Percentiles rank a stretch among this genome's conserved stretches.
Conservation (phyloP, 2,797 vertebrate genomes). For the Euphonia xanthogaster region DNA sequence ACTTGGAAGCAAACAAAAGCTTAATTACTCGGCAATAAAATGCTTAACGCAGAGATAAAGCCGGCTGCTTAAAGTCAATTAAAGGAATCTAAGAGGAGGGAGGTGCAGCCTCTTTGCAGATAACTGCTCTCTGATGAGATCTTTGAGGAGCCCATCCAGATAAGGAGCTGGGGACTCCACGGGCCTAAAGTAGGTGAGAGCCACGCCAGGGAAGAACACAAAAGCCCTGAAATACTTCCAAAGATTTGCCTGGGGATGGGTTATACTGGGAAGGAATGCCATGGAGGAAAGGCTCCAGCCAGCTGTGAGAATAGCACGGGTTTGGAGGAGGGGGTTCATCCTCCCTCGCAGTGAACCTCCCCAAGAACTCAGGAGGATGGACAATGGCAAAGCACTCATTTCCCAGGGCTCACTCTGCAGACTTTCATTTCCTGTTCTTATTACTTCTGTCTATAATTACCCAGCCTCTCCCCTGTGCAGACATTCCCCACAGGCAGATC, state of each 20-base stretch:
- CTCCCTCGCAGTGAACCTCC: neutral
- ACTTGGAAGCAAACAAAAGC: neutral
- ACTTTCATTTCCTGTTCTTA: neutral
- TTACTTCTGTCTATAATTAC: conserved; percentile 17
- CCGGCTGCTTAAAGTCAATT: conserved; percentile 29
- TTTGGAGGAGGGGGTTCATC: neutral
- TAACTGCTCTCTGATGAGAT: neutral
- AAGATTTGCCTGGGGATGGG: neutral
- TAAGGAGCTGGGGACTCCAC: neutral
- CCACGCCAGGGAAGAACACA: accelerated
- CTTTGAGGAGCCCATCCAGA: neutral
- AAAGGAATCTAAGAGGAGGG: neutral
- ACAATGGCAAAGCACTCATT: neutral
- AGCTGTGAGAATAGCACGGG: neutral
- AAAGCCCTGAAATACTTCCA: accelerated
- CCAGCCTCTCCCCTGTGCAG: neutral
- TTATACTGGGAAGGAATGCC: neutral
- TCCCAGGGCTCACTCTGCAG: neutral
- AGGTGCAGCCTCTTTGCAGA: neutral
- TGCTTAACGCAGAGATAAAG: conserved; percentile 28
- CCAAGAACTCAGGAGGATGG: neutral
- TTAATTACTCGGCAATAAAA: conserved; percentile 42
- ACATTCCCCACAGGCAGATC: neutral
- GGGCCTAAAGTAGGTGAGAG: neutral
- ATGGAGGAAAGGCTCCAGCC: neutral